A percentile compares a stretch with the other conserved stretches of the same genome.
phyloP scores from a whole-genome alignment of 2,797 vertebrate genomes.

The Mormyrus hasselquistii region DNA sequence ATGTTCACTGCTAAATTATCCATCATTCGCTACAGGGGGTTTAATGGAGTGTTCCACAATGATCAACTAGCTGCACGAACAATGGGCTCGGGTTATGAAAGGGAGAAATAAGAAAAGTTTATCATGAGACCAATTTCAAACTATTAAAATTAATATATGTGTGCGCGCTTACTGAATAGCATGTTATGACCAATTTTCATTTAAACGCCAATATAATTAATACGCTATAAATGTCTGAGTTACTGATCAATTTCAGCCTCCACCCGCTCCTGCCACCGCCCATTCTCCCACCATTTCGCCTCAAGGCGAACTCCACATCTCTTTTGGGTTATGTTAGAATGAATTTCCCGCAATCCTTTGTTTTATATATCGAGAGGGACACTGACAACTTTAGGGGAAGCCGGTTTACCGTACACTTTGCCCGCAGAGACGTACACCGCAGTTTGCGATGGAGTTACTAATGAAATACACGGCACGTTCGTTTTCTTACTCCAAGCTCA shows the following conservation, averaged over 20 bases:
- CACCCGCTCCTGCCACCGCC: constrained; percentile 57
- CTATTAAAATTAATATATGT: background rate
- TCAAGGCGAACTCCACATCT: constrained; percentile 19
- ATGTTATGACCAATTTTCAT: background rate
- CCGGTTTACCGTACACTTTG: background rate
- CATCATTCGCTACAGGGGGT: constrained; percentile 17
- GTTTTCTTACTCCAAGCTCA: background rate
- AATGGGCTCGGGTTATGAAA: constrained; percentile 49
- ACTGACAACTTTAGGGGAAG: background rate
- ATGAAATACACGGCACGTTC: background rate
- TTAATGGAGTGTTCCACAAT: constrained; percentile 37
- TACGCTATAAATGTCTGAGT: background rate
- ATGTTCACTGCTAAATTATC: constrained; percentile 34
- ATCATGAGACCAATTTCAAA: background rate
- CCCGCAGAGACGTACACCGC: background rate
- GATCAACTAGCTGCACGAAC: constrained; percentile 55
- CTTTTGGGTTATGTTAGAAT: background rate
- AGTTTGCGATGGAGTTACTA: too few species aligned
- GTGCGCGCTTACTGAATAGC: too few species aligned
- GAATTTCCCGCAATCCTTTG: background rate
- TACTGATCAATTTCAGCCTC: constrained; percentile 31
- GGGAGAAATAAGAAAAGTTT: background rate
- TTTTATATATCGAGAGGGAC: background rate
- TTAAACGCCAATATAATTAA: background rate
- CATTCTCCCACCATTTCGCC: constrained; percentile 38